Conservation (phyloP, 1,140 invertebrate species). For the Caenorhabditis elegans region DNA sequence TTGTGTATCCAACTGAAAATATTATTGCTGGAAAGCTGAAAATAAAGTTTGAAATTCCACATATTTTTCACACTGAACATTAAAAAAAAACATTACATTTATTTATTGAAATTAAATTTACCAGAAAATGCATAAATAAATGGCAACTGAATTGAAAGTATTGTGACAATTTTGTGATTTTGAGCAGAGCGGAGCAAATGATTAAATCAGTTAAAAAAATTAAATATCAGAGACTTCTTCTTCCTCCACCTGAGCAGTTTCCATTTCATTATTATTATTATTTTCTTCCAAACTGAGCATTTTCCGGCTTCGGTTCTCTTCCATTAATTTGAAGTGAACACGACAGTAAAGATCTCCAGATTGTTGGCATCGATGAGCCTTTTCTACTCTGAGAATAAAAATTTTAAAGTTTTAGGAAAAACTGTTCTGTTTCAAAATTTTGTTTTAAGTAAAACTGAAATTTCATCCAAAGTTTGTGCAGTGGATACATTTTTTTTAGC, state of each 20-base stretch:
- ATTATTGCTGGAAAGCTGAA: too few species aligned
- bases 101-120: too few species aligned
- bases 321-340: slow-evolving; percentile 21
- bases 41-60: too few species aligned
- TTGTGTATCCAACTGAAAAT: too few species aligned
- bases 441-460: too few species aligned
- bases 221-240: neutral
- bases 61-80: too few species aligned
- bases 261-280: slow-evolving; percentile 10
- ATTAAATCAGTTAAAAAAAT: neutral
- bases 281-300: neutral
- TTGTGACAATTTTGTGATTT: neutral
- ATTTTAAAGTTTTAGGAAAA: too few species aligned
- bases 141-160: slow-evolving; percentile 24
- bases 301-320: neutral
- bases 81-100: too few species aligned
- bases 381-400: neutral
- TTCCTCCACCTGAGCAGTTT: neutral
- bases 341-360: slow-evolving; percentile 8
- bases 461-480: too few species aligned
- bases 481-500: too few species aligned
- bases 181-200: neutral
- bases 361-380: neutral
- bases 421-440: too few species aligned
- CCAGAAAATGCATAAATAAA: neutral